Evolutionary conservation across 2,888 invertebrate species (phyloP).

Genomic region (Drosophila nigritarsus): DNA sequence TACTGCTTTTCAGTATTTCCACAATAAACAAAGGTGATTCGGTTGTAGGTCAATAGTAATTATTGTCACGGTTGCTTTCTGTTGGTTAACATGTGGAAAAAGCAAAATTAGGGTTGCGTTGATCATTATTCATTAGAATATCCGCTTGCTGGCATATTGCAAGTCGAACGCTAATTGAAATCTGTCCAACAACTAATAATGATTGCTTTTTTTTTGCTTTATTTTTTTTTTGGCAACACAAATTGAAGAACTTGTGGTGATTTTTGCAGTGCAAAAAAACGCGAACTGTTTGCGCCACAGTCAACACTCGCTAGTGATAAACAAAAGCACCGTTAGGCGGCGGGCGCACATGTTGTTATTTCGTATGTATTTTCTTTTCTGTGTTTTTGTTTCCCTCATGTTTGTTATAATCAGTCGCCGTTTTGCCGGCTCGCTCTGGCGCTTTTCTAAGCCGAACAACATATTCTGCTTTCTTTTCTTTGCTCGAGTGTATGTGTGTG

Average conservation of each 20-base stretch:
- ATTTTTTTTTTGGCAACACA: constrained; percentile 3
- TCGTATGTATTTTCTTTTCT: constrained; percentile 6
- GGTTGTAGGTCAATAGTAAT: constrained; percentile 7
- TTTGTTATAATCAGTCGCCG: constrained; percentile 34
- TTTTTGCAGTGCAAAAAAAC: not conserved
- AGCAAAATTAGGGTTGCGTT: constrained; percentile 20
- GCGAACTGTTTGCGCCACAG: constrained; percentile 16
- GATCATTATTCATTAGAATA: constrained; percentile 40
- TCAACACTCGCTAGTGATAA: constrained; percentile 54
- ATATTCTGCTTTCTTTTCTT: constrained; percentile 44
- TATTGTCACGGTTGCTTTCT: not conserved
- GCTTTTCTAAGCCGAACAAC: constrained; percentile 51
- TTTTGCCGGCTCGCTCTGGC: constrained; percentile 49
- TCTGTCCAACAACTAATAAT: constrained; percentile 12
- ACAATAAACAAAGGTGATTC: not conserved
- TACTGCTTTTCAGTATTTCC: not conserved
- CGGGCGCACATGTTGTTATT: constrained; percentile 47
- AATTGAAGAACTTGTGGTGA: not conserved
- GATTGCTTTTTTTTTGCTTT: not conserved
- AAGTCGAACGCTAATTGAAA: constrained; percentile 35
- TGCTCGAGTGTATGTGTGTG: not conserved
- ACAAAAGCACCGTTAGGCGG: constrained; percentile 63
- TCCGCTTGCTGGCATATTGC: constrained; percentile 18
- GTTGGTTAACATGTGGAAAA: constrained; percentile 1
- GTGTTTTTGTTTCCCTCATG: constrained; percentile 15